phyloP scores from a whole-genome alignment of 2,113 vertebrate species.

The Orycteropus afer region DNA sequence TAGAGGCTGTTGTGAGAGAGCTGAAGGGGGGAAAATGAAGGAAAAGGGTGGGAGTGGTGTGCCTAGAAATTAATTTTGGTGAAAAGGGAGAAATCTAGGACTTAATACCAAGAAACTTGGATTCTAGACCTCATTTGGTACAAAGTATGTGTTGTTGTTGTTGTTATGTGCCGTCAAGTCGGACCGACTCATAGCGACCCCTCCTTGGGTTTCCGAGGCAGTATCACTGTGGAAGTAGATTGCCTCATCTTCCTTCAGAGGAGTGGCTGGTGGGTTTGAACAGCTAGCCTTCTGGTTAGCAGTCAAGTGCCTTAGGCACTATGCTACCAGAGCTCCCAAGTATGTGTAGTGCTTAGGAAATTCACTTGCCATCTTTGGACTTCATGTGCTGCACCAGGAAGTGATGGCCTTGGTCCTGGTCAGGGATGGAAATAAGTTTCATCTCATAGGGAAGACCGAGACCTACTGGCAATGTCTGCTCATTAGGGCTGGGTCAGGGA shows the following conservation, averaged over 20 bases:
- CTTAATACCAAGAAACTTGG: not conserved
- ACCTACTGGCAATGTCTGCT: not conserved
- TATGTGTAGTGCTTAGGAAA: not conserved
- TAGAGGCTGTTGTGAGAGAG: not conserved
- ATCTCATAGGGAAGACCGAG: not conserved
- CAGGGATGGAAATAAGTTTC: not conserved
- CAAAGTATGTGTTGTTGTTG: no score
- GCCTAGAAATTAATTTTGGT: not conserved
- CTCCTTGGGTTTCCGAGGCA: no score
- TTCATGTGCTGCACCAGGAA: not conserved
- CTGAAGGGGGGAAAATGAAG: not conserved
- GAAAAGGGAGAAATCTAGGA: not conserved
- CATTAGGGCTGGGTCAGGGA: fast-evolving
- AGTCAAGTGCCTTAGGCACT: no score
- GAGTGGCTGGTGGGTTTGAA: no score
- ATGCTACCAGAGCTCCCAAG: no score
- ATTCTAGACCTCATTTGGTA: not conserved
- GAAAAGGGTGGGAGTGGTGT: not conserved
- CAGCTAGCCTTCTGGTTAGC: no score
- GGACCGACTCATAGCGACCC: no score
- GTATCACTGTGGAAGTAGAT: no score
- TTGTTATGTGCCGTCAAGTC: no score
- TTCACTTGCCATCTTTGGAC: not conserved
- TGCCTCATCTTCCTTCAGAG: no score
- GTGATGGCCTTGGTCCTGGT: not conserved